These are phyloP conservation scores for Drosophila santomea DNA, from an alignment of 1,140 invertebrate genomes.

Conservation along the genomic window DNA sequence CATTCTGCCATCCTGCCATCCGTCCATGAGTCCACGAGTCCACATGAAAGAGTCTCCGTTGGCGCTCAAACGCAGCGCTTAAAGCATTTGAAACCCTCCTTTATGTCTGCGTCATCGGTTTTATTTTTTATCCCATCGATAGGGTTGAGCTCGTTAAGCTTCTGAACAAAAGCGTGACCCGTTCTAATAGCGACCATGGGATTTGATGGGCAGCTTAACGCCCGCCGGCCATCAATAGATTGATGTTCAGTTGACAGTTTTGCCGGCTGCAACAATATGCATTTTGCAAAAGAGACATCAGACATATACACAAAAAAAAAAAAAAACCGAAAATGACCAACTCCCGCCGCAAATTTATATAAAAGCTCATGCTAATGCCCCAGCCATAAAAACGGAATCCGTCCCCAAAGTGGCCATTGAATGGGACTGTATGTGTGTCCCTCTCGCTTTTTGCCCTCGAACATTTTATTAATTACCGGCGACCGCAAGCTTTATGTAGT, in stretches of 20 bases:
- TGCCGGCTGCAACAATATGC: conserved; percentile 61
- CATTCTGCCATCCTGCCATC: conserved; percentile 8
- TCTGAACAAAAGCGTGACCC: conserved; percentile 63
- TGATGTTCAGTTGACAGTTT: conserved; percentile 78
- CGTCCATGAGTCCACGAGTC: conserved; percentile 36
- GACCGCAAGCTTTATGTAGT: conserved; percentile 72
- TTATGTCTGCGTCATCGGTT: conserved; percentile 76
- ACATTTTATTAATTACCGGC: conserved; percentile 73
- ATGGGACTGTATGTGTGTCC: conserved; percentile 10
- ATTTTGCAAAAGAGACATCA: conserved; percentile 28
- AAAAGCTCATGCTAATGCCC: conserved; percentile 60
- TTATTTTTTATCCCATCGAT: conserved; percentile 30
- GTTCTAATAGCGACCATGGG: conserved; percentile 57
- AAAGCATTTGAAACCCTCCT: conserved; percentile 70
- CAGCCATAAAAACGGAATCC: conserved; percentile 30
- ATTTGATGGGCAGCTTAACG: conserved; percentile 70
- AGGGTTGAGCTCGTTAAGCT: conserved; percentile 69
- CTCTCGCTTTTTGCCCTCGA: conserved; percentile 24
- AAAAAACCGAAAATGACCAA: not conserved
- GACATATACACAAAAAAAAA: conserved; percentile 1
- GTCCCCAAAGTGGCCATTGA: conserved; percentile 64
- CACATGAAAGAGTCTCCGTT: conserved; percentile 62
- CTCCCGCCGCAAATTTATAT: conserved; percentile 21
- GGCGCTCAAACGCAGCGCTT: conserved; percentile 49
- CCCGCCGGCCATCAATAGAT: conserved; percentile 67